Percentiles rank a stretch among this genome's conserved stretches.
phyloP scores from a whole-genome alignment of 2,888 invertebrate species.

The Drosophila melanosoma region DNA sequence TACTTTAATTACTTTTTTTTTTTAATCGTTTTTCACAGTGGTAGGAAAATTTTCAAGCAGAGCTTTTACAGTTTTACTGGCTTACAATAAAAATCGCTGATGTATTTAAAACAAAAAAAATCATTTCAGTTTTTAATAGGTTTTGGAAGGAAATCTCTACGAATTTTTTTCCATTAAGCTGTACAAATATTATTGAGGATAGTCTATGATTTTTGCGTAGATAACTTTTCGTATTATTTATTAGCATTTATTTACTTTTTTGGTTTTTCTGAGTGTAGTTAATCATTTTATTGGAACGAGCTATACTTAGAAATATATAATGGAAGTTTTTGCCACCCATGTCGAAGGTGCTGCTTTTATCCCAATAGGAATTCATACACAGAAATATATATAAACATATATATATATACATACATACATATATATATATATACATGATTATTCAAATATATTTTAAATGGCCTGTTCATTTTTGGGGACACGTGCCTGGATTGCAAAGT shows the following conservation, averaged over 20 bases:
- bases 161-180: not conserved
- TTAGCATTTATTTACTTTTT: not conserved
- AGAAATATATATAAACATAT: not conserved
- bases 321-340: not conserved
- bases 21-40: constrained; percentile 20
- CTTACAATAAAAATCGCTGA: not conserved
- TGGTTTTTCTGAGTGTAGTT: not conserved
- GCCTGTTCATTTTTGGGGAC: not conserved
- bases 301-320: not conserved
- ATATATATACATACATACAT: too few species aligned
- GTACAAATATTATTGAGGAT: not conserved
- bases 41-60: not conserved
- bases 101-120: not conserved
- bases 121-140: not conserved
- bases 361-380: not conserved
- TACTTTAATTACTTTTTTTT: constrained; percentile 10
- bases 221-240: not conserved
- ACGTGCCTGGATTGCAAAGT: constrained; percentile 40
- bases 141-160: not conserved
- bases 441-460: not conserved
- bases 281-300: not conserved
- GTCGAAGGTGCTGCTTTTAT: not conserved
- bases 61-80: not conserved
- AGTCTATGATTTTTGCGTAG: not conserved
- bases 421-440: not conserved